Evolutionary conservation across 2,797 vertebrate species (phyloP).

Genomic region (Iguana delicatissima): DNA sequence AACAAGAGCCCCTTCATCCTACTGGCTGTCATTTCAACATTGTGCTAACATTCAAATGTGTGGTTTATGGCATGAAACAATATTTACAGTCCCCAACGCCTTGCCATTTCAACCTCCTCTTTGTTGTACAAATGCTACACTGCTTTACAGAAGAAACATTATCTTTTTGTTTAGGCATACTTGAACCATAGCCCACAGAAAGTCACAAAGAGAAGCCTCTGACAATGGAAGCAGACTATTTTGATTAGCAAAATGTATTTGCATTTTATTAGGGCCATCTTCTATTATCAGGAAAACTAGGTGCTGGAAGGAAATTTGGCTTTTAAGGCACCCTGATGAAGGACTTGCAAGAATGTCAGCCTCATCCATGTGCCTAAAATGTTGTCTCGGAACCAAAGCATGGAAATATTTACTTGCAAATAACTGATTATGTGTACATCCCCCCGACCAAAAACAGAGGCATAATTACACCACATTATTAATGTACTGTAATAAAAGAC

Average conservation of each 20-base stretch:
- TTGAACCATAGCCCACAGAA: slow-evolving; percentile 29
- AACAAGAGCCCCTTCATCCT: slow-evolving; percentile 26
- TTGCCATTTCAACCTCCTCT: slow-evolving; percentile 25
- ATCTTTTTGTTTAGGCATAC: slow-evolving; percentile 33
- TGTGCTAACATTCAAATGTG: background rate
- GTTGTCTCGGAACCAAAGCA: background rate
- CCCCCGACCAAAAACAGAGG: background rate
- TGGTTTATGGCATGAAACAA: slow-evolving; percentile 42
- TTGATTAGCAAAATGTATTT: slow-evolving; percentile 18
- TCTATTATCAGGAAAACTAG: background rate
- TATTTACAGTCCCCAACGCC: slow-evolving; percentile 1
- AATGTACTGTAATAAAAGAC: background rate
- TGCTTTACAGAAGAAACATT: slow-evolving; percentile 36
- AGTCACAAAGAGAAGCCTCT: slow-evolving; percentile 3
- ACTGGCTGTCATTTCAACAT: slow-evolving; percentile 15
- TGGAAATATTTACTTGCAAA: background rate
- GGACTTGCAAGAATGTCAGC: background rate
- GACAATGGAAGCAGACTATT: background rate
- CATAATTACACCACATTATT: background rate
- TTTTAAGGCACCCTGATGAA: background rate
- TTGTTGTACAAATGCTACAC: slow-evolving; percentile 18
- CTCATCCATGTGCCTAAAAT: background rate
- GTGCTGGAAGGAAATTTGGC: background rate
- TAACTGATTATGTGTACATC: background rate
- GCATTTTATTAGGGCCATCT: background rate